These are phyloP conservation scores for Holothuria glaberrima DNA, from an alignment of 35 echinoderm and acorn worm species.

Conservation along the genomic window DNA sequence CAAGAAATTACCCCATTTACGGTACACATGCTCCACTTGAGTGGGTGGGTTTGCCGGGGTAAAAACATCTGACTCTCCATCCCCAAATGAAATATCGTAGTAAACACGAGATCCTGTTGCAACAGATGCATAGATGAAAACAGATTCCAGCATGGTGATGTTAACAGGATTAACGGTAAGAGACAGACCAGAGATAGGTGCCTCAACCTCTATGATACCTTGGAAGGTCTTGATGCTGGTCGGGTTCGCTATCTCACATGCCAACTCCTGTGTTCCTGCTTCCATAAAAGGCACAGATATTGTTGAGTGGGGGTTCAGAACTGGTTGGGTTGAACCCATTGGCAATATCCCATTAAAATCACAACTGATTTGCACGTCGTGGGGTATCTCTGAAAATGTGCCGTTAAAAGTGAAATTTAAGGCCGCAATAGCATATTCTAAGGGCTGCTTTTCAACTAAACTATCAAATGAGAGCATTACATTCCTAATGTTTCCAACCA, in stretches of 20 bases:
- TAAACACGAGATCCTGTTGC: conserved; percentile 33
- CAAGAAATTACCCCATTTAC: conserved; percentile 15
- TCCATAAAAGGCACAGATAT: neutral
- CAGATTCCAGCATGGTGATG: conserved; percentile 38
- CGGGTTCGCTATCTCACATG: conserved; percentile 2
- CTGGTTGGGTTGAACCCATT: neutral
- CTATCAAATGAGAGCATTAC: neutral
- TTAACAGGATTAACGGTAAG: neutral
- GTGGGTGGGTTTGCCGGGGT: neutral
- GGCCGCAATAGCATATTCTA: neutral
- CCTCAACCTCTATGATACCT: conserved; percentile 8
- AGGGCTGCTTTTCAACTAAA: neutral
- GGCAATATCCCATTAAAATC: neutral
- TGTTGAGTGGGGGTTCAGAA: neutral
- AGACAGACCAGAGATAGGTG: conserved; percentile 27
- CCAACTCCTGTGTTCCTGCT: neutral
- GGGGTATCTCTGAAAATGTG: neutral
- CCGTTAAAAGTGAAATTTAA: conserved; percentile 7
- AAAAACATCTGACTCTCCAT: neutral
- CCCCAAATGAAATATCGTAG: conserved; percentile 7
- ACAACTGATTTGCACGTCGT: neutral
- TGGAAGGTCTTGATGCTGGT: neutral
- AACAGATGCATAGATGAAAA: conserved; percentile 6
- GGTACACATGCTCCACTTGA: conserved; percentile 23
- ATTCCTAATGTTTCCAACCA: conserved; percentile 19